These are phyloP conservation scores for Sebastiscus albofasciatus DNA, from an alignment of 2,797 vertebrate genomes.

Conservation along the genomic window DNA sequence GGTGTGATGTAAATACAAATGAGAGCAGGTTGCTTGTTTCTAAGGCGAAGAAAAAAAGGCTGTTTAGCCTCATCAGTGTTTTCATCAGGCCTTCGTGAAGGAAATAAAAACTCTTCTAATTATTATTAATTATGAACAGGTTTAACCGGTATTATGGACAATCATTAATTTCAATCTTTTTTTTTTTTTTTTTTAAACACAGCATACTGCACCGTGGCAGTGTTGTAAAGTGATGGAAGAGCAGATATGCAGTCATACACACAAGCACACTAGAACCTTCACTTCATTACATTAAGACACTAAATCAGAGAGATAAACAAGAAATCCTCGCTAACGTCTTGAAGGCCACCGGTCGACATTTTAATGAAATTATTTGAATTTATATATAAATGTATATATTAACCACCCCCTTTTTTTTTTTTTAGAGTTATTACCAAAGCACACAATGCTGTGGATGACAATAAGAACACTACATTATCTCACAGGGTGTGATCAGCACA, in stretches of 20 bases:
- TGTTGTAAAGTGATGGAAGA: slow-evolving; percentile 62
- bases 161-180: background rate
- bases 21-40: slow-evolving; percentile 35
- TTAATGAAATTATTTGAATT: slow-evolving; percentile 58
- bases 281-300: slow-evolving; percentile 73
- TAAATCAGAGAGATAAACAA: slow-evolving; percentile 67
- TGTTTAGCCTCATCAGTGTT: slow-evolving; percentile 6
- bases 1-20: slow-evolving; percentile 22
- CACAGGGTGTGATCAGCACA: slow-evolving; percentile 44
- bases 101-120: background rate
- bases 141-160: slow-evolving; percentile 32
- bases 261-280: slow-evolving; percentile 62
- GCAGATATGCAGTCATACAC: slow-evolving; percentile 62
- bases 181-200: slow-evolving; percentile 3
- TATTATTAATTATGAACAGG: slow-evolving; percentile 5
- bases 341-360: slow-evolving; percentile 77
- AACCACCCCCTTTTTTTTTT: slow-evolving; percentile 32
- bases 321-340: slow-evolving; percentile 60
- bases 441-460: slow-evolving; percentile 43
- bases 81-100: slow-evolving; percentile 23
- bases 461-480: slow-evolving; percentile 46
- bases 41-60: slow-evolving; percentile 56
- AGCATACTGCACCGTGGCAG: slow-evolving; percentile 37
- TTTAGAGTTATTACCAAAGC: slow-evolving; percentile 48
- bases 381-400: slow-evolving; percentile 69